Evolutionary conservation across 2,888 invertebrate species (phyloP), one percentile per base, ranked within the genome.

Genomic region (Willowsia nigromaculata): DNA sequence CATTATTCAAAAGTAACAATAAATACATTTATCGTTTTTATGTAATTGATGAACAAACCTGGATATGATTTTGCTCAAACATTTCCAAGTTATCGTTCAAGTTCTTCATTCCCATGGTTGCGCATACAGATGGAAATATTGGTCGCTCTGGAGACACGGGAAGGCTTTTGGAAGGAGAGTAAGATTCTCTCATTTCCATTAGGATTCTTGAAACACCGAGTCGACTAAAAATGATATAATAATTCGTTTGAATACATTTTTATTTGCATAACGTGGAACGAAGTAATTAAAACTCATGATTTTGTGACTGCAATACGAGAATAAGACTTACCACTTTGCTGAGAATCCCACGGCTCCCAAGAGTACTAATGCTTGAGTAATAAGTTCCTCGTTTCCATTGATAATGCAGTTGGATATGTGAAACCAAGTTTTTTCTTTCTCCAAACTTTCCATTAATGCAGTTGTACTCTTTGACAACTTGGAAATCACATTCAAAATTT

Each of bases 381-480:
- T 85, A 3, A 88, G 74, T 37, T 89, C 62, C 47, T 91, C 88
- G 27, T 89, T 62, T 6, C 90, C 91, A 56, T 91, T 90, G 33
- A 83, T 37, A 18, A 91, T 87, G 65, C 91, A 91, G 50, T 88
- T 91, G 2, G 90, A 74, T 40, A 91, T 89, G 13, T 91, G 91
- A 37, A 78, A 50, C 30, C 76, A 78, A 4, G 90, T 88, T 1
- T 53, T 33, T n/a, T 82, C 85, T 22, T 80, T 53, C 37, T 85
- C 71, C 13, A 88, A 47, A n/a, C 40, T 65, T 37, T 85, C 65
- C 40, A 88, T 88, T 2, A 88, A 22, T 0, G 25, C 40, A 1
- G 47, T 40, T 5, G 90, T 37, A 33, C 59, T 25, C n/a, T 83
- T 82, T n/a, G 90, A 68, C 11, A 78, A 33, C 22, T 88, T 82